These are phyloP conservation scores for Saguinus imperator DNA, from an alignment of 2,113 vertebrate species.

Conservation along the genomic window DNA sequence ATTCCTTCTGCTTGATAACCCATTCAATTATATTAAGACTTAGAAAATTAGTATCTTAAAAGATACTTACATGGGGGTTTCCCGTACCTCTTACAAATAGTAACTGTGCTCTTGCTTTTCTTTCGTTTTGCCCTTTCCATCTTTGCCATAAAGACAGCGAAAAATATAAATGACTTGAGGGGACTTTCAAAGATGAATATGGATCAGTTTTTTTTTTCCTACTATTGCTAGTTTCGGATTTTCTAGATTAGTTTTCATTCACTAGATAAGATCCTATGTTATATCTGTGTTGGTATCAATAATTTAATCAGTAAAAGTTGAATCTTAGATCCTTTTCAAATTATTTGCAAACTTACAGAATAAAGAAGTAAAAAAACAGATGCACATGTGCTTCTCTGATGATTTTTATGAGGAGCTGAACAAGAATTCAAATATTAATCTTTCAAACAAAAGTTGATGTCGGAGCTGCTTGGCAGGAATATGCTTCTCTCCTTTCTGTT, in stretches of 20 bases:
- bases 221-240: background rate
- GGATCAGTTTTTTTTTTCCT: background rate
- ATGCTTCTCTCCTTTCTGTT: background rate
- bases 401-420: background rate
- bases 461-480: background rate
- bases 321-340: slow-evolving; percentile 16
- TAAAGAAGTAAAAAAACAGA: background rate
- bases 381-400: background rate
- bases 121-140: background rate
- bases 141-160: background rate
- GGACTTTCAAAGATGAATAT: background rate
- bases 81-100: background rate
- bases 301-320: background rate
- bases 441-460: slow-evolving; percentile 33
- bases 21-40: background rate
- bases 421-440: slow-evolving; percentile 24
- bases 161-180: background rate
- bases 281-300: background rate
- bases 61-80: background rate
- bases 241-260: background rate
- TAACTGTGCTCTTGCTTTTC: background rate
- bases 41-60: background rate
- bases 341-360: background rate
- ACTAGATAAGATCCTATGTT: background rate
- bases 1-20: background rate